A percentile compares a stretch with the other conserved stretches of the same genome.
Evolutionary conservation across 2,888 invertebrate genomes (phyloP).

Genomic region (Allacma fusca): DNA sequence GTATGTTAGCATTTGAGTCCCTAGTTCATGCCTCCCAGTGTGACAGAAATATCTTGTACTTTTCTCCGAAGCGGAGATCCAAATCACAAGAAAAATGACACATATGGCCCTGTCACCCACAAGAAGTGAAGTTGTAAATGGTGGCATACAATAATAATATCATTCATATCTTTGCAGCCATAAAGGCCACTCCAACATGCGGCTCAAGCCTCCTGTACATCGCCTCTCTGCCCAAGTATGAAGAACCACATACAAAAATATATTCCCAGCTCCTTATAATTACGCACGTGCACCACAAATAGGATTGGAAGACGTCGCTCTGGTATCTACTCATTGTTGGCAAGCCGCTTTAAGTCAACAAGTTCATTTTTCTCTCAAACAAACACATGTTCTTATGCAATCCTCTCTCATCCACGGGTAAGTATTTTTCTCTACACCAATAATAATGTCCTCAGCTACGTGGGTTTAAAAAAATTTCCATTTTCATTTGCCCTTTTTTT

Average conservation of each 20-base stretch:
- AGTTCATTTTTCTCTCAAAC: conserved; percentile 12
- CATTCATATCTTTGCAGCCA: background rate
- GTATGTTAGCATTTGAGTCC: no score
- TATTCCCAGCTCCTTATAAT: background rate
- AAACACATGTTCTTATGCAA: background rate
- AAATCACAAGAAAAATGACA: conserved; percentile 16
- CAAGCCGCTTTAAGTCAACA: conserved; percentile 15
- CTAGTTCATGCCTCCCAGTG: no score
- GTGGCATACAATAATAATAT: conserved; percentile 11
- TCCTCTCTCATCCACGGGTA: background rate
- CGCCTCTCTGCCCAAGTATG: no score
- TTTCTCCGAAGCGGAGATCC: background rate
- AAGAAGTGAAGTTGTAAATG: background rate
- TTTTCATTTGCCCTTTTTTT: background rate
- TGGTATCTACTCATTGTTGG: conserved; percentile 4
- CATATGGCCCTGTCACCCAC: conserved; percentile 5
- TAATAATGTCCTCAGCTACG: conserved; percentile 14
- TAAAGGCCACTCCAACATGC: background rate
- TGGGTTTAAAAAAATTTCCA: conserved; percentile 14
- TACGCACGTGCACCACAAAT: background rate
- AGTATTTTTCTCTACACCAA: background rate
- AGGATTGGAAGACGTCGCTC: background rate
- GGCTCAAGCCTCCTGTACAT: no score
- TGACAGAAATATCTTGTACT: background rate
- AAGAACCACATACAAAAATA: no score